phyloP scores from a whole-genome alignment of 2,797 vertebrate species.

The Varecia variegata region DNA sequence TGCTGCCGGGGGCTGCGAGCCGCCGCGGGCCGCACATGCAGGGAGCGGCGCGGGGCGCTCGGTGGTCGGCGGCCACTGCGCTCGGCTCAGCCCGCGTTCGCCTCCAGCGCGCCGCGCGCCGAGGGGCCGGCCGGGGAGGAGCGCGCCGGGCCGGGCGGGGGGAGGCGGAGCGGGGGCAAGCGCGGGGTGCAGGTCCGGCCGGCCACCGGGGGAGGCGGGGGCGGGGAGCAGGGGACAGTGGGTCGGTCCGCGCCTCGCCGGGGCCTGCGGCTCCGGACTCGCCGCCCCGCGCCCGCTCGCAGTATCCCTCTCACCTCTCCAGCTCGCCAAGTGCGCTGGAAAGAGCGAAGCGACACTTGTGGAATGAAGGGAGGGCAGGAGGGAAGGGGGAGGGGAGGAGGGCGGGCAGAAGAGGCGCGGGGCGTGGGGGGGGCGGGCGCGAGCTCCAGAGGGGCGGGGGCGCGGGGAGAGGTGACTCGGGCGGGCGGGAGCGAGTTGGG shows the following conservation, averaged over 20 bases:
- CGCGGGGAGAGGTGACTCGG: constrained; percentile 71
- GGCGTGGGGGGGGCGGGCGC: constrained; percentile 43
- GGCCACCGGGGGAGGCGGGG: constrained; percentile 44
- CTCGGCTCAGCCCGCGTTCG: constrained; percentile 65
- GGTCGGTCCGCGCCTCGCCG: neutral
- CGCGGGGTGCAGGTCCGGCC: constrained; percentile 59
- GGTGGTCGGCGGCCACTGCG: constrained; percentile 70
- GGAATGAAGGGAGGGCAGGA: constrained; percentile 77
- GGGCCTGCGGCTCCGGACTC: neutral
- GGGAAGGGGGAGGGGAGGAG: constrained; percentile 65
- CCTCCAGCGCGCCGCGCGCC: constrained; percentile 66
- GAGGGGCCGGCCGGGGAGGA: constrained; percentile 72
- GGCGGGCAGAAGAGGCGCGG: constrained; percentile 62
- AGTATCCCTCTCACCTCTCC: constrained; percentile 70
- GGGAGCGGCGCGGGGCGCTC: constrained; percentile 74
- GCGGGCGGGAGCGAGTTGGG: constrained; percentile 56
- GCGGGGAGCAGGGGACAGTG: neutral
- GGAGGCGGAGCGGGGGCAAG: constrained; percentile 65
- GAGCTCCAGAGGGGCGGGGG: constrained; percentile 71
- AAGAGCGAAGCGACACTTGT: constrained; percentile 82
- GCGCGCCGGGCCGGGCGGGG: constrained; percentile 74
- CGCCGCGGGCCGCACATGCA: constrained; percentile 84
- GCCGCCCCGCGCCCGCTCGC: constrained; percentile 47
- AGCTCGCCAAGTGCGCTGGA: constrained; percentile 71
- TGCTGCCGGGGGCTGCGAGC: constrained; percentile 75